phyloP scores from a whole-genome alignment of 2,113 vertebrate species.

The Lutjanus erythropterus region DNA sequence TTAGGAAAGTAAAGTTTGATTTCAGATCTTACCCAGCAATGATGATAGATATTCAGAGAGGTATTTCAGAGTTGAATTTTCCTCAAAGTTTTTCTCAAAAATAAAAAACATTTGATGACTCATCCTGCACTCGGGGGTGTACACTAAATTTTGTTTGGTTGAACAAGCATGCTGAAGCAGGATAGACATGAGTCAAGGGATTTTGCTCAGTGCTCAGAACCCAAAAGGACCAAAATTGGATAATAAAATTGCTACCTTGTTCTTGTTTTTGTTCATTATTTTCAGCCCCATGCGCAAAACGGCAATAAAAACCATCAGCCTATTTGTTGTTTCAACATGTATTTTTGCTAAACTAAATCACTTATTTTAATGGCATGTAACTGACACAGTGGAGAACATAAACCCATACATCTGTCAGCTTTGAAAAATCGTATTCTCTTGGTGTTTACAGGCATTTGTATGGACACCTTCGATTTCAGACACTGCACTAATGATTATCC shows the following conservation, averaged over 20 bases:
- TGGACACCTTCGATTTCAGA: constrained; percentile 48
- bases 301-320: background rate
- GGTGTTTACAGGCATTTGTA: constrained; percentile 50
- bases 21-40: no score
- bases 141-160: background rate
- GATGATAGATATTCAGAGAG: no score
- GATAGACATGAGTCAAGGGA: background rate
- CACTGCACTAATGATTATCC: constrained; percentile 53
- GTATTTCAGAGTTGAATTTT: no score
- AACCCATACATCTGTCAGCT: constrained; percentile 20
- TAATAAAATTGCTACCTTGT: background rate
- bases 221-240: background rate
- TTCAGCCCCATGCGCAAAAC: background rate
- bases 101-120: no score
- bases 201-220: background rate
- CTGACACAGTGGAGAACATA: constrained; percentile 9
- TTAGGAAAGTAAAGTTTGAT: no score
- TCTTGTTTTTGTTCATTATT: background rate
- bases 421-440: constrained; percentile 23
- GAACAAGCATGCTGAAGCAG: background rate
- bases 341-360: constrained; percentile 5
- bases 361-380: constrained; percentile 8
- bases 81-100: no score
- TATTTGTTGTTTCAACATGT: background rate
- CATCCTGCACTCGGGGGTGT: no score